Base-by-base conservation (phyloP, 1,140 invertebrate genomes). In the Zophobas morio region DNA sequence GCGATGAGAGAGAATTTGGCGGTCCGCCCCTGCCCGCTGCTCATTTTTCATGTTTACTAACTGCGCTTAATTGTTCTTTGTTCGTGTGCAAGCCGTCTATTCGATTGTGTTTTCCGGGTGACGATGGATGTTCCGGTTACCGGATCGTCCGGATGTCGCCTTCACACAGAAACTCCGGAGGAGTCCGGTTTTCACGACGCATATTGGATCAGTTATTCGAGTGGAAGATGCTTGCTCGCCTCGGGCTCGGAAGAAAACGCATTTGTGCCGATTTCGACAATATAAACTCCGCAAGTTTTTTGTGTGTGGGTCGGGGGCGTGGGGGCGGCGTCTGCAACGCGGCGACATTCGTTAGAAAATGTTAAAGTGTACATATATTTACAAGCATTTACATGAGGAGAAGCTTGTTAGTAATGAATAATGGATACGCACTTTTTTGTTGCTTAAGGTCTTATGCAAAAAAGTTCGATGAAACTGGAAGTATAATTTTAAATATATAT, bases 161-260 rank as follows among this genome's bases (percentile, higher is more conserved):
- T 20, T 51, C 49, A 20, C 49, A 20, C n/a, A 2, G 4, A 51
- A 51, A 20, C 49, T 51, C 49, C 49, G n/a, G 49, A 4, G 4
- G 36, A 63, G 57, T 37, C 57, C 57, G 35, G 57, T 63, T 63
- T 63, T 63, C 57, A 63, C 37, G 57, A 1, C 57, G 34, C 57
- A n/a, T 39, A 39, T 63, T 63, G 57, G 36, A 63, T 63, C 57
- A 39, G 57, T 63, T 63, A 66, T 1, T 66, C 60, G n/a, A 33
- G 60, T 66, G 60, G 60, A 66, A 66, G 60, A 42, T 66, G 20
- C 60, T 40, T 66, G 60, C 42, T 20, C 20, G 39, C 60, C 60
- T 37, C 8, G 42, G 60, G 60, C 33, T 2, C 20, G 4, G 60
- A 42, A 36, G 39, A 66, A 66, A 66, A 66, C 60, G 60, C 60